These are phyloP conservation scores for Laspeyria flexula DNA, from an alignment of 2,888 invertebrate genomes.

Conservation along the genomic window DNA sequence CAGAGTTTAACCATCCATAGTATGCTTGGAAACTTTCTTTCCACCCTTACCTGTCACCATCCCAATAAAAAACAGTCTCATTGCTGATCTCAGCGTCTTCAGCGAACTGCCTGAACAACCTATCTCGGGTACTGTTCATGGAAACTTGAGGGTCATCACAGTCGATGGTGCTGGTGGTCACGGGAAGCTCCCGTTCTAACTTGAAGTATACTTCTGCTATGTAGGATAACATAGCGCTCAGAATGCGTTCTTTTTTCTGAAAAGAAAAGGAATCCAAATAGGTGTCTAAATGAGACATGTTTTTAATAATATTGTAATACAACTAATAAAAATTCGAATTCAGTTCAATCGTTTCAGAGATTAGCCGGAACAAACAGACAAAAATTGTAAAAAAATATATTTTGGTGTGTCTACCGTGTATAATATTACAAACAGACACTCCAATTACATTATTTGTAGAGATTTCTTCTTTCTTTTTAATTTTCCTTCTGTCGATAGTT, in stretches of 20 bases:
- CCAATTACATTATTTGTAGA: too few relatives aligned
- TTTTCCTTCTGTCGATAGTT: too few relatives aligned
- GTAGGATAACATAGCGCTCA: conserved; percentile 60
- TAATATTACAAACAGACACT: too few relatives aligned
- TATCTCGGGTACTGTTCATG: conserved; percentile 59
- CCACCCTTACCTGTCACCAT: conserved; percentile 58
- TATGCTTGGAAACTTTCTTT: neutral
- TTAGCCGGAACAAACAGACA: too few relatives aligned
- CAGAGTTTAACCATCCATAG: too few relatives aligned
- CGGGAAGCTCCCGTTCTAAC: conserved; percentile 50
- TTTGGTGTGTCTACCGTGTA: too few relatives aligned
- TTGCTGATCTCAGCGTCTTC: conserved; percentile 64
- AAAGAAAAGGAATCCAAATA: neutral
- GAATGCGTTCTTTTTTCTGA: conserved; percentile 52
- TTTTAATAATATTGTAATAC: too few relatives aligned
- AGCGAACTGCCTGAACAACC: conserved; percentile 55
- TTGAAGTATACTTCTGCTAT: conserved; percentile 58
- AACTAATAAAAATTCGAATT: too few relatives aligned
- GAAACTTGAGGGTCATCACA: conserved; percentile 53
- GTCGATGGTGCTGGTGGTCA: conserved; percentile 41
- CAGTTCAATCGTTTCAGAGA: too few relatives aligned
- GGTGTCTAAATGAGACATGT: too few relatives aligned
- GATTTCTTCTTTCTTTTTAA: too few relatives aligned
- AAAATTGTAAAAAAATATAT: too few relatives aligned
- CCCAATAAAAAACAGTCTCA: conserved; percentile 73